These are phyloP conservation scores for Sylvicola cinctus DNA, from an alignment of 2,888 invertebrate species.

Conservation along the genomic window DNA sequence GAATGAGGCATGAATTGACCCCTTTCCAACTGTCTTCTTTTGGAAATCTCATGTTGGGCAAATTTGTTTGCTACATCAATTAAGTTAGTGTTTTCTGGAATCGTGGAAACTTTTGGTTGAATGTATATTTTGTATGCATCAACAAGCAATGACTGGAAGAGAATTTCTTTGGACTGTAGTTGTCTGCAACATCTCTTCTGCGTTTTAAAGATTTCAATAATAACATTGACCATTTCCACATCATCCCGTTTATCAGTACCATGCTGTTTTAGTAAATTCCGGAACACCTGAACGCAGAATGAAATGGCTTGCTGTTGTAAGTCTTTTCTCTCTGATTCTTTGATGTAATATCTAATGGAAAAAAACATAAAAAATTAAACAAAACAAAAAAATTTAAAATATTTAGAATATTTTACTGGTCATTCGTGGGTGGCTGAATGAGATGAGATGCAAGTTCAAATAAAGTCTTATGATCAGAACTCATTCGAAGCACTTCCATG, in stretches of 20 bases:
- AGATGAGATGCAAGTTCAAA: conserved; percentile 62
- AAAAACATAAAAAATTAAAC: conserved; percentile 1
- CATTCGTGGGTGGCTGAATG: conserved; percentile 59
- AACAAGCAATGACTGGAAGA: conserved; percentile 39
- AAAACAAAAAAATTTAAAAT: conserved; percentile 2
- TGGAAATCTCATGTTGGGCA: conserved; percentile 39
- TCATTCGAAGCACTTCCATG: conserved; percentile 58
- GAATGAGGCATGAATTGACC: conserved; percentile 3
- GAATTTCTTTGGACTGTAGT: conserved; percentile 25
- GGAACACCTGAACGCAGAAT: conserved; percentile 46
- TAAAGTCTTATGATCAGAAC: conserved; percentile 59
- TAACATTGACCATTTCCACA: conserved; percentile 27
- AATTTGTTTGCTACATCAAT: conserved; percentile 49
- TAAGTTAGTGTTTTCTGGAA: conserved; percentile 37
- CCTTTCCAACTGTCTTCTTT: conserved; percentile 33
- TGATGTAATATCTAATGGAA: conserved; percentile 46
- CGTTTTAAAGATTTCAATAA: conserved; percentile 39
- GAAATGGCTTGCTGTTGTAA: conserved; percentile 60
- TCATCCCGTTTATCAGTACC: conserved; percentile 30
- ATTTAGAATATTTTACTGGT: conserved; percentile 38
- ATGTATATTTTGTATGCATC: conserved; percentile 49
- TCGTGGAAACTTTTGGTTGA: conserved; percentile 30
- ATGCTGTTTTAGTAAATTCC: conserved; percentile 36
- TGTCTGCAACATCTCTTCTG: conserved; percentile 49
- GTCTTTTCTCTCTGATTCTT: conserved; percentile 65